phyloP scores from a whole-genome alignment of 2,797 vertebrate genomes.

The Pangasius larnaudii region DNA sequence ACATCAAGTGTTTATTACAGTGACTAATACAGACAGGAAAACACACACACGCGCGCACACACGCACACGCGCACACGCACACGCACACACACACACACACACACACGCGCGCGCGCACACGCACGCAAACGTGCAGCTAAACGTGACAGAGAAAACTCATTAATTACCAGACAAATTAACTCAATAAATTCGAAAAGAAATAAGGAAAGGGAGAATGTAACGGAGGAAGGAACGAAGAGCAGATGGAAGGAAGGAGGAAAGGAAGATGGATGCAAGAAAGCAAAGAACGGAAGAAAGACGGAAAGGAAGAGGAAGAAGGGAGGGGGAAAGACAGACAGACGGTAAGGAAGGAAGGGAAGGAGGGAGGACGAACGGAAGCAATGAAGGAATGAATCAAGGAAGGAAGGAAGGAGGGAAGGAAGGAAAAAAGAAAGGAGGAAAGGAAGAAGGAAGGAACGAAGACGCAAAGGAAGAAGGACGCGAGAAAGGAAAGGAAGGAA shows the following conservation, averaged over 20 bases:
- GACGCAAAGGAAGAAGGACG: not conserved
- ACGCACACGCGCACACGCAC: rapidly evolving
- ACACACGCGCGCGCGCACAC: not conserved
- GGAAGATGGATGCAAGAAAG: not conserved
- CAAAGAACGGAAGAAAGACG: not conserved
- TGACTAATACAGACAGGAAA: no score
- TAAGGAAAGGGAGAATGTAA: no score
- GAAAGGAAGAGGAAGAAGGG: not conserved
- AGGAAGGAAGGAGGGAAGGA: not conserved
- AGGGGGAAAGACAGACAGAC: no score
- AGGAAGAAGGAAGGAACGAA: not conserved
- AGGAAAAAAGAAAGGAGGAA: not conserved
- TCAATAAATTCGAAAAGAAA: not conserved
- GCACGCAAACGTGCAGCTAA: no score
- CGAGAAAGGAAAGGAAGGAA: not conserved
- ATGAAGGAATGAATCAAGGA: not conserved
- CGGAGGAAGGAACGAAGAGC: not conserved
- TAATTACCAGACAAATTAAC: not conserved
- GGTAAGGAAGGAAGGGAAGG: not conserved
- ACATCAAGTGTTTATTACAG: no score
- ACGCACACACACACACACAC: not conserved
- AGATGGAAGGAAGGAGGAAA: not conserved
- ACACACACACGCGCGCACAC: no score
- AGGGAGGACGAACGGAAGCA: not conserved
- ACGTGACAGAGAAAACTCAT: not conserved